A percentile compares a stretch with the other conserved stretches of the same genome.
phyloP scores from a whole-genome alignment of 2,888 invertebrate species.

The Adineta ricciae region DNA sequence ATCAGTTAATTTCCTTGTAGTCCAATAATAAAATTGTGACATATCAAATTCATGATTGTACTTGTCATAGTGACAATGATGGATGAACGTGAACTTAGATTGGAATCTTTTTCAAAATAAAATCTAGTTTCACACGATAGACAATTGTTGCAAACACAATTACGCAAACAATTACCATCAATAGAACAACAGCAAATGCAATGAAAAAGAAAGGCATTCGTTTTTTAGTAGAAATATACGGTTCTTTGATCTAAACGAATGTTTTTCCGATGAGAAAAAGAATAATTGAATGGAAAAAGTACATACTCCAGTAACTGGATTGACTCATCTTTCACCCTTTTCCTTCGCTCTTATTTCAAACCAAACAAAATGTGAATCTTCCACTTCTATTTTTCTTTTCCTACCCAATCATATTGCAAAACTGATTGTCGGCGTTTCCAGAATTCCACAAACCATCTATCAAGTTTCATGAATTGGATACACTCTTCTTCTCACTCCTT shows the following conservation, averaged over 20 bases:
- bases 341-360: conserved; percentile 36
- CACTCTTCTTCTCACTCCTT: conserved; percentile 35
- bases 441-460: conserved; percentile 52
- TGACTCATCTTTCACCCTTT: neutral
- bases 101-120: neutral
- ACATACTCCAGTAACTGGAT: neutral
- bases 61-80: conserved; percentile 54
- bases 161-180: conserved; percentile 17
- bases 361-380: conserved; percentile 45
- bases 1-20: conserved; percentile 54
- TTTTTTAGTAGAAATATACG: conserved; percentile 48
- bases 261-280: too few species aligned
- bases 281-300: too few species aligned
- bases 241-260: neutral
- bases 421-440: conserved; percentile 48
- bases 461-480: conserved; percentile 37
- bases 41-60: conserved; percentile 54
- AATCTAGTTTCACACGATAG: conserved; percentile 2
- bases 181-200: neutral
- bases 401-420: conserved; percentile 47
- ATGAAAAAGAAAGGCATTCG: neutral
- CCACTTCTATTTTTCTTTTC: conserved; percentile 39
- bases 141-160: conserved; percentile 21
- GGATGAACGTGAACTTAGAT: conserved; percentile 43
- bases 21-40: conserved; percentile 47